Evolutionary conservation across 2,113 vertebrate species (phyloP).

Genomic region (Ramphastos sulfuratus): DNA sequence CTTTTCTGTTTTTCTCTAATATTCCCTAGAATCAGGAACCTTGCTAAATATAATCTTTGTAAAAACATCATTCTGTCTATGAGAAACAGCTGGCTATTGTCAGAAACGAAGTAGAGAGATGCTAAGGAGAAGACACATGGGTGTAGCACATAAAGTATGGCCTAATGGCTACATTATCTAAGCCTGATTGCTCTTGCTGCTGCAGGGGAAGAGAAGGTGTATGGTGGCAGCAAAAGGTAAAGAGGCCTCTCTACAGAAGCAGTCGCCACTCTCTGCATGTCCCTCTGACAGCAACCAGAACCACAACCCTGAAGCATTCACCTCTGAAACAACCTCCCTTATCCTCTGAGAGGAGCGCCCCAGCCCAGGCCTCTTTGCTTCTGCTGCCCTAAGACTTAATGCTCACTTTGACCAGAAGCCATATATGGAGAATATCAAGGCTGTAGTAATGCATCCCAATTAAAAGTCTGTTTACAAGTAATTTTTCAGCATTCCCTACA

Average conservation of each 20-base stretch:
- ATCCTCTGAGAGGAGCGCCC: not conserved
- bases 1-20: not conserved
- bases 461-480: not conserved
- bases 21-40: not conserved
- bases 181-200: not conserved
- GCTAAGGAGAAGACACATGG: not conserved
- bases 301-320: not conserved
- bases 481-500: not conserved
- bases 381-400: not conserved
- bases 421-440: not conserved
- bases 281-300: not conserved
- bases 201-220: not conserved
- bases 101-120: not conserved
- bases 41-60: not conserved
- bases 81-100: not conserved
- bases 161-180: not conserved
- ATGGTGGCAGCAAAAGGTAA: not conserved
- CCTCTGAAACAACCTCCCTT: not conserved
- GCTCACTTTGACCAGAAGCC: not conserved
- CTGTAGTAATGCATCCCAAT: not conserved
- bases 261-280: not conserved
- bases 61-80: not conserved
- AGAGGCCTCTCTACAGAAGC: not conserved
- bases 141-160: rapidly evolving
- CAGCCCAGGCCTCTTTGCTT: not conserved